A percentile compares a stretch with the other conserved stretches of the same genome.
Evolutionary conservation across 2,797 vertebrate species (phyloP).

Genomic region (Brotula barbata): DNA sequence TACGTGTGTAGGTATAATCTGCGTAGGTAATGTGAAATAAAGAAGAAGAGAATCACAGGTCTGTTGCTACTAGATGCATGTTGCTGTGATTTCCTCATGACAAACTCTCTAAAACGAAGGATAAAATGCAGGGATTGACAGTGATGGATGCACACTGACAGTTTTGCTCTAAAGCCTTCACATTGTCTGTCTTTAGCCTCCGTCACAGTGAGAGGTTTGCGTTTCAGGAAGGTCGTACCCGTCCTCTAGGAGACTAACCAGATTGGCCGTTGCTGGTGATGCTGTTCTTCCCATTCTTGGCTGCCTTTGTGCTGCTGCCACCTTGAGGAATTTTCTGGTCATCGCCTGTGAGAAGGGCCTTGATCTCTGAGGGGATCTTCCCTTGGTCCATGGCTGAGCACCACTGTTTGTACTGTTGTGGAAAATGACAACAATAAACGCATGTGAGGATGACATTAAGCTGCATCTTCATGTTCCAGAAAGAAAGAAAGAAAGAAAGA

Average conservation of each 20-base stretch:
- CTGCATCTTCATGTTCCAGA: too few relatives aligned
- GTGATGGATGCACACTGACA: neutral
- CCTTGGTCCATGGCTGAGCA: slow-evolving; percentile 98
- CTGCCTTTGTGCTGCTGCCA: slow-evolving; percentile 77
- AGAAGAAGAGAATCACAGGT: too few relatives aligned
- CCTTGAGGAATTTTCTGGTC: slow-evolving; percentile 85
- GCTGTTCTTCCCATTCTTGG: slow-evolving; percentile 82
- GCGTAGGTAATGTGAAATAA: neutral
- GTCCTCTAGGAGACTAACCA: slow-evolving; percentile 71
- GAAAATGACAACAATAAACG: neutral
- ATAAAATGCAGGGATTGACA: neutral
- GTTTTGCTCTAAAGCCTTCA: neutral
- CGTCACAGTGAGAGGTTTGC: neutral
- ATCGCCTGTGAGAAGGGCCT: slow-evolving; percentile 92
- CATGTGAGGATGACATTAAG: neutral
- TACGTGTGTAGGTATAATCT: neutral
- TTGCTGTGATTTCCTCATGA: neutral
- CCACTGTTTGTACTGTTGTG: slow-evolving; percentile 96
- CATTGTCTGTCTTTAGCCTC: slow-evolving; percentile 9
- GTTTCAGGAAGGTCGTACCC: neutral
- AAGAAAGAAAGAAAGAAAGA: too few relatives aligned
- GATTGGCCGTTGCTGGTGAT: slow-evolving; percentile 73
- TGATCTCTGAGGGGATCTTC: slow-evolving; percentile 98
- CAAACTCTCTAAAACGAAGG: too few relatives aligned
- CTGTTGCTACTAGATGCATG: neutral